phyloP scores from a whole-genome alignment of 2,113 vertebrate genomes.

The Pycnonotus jocosus region DNA sequence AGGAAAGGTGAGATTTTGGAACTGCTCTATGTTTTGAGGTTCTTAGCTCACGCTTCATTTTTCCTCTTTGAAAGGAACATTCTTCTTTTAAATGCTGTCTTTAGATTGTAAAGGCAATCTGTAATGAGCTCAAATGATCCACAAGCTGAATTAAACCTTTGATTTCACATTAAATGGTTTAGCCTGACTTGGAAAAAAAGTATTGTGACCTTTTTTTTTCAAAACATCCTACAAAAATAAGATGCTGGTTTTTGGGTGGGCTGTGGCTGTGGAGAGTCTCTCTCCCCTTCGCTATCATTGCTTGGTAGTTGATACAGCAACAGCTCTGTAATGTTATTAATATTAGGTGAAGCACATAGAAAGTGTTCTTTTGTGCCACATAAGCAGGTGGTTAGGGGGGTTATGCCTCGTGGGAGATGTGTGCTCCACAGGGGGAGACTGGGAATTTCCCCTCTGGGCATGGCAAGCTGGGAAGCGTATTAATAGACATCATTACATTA shows the following conservation, averaged over 20 bases:
- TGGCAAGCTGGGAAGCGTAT: not conserved
- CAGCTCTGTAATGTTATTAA: not conserved
- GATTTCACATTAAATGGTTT: not conserved
- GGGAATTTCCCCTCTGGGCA: conserved; percentile 30
- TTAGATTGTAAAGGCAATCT: not conserved
- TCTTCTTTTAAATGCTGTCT: not conserved
- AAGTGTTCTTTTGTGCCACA: not conserved
- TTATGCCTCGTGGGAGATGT: not conserved
- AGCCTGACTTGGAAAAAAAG: not conserved
- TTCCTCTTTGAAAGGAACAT: not conserved
- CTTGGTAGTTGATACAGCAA: not conserved
- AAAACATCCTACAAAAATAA: not conserved
- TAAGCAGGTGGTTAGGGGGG: not conserved
- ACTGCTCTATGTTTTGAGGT: not conserved
- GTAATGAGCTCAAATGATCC: not conserved
- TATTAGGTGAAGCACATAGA: not conserved
- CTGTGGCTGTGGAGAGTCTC: not conserved
- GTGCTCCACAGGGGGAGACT: not conserved
- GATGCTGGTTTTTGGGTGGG: not conserved
- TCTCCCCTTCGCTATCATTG: not conserved
- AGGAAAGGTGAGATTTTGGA: not conserved
- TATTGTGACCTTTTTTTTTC: not conserved
- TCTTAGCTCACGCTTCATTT: not conserved
- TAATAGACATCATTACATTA: conserved; percentile 51
- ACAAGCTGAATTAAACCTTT: not conserved